phyloP scores from a whole-genome alignment of 1,140 invertebrate genomes.

The Cotesia typhae region DNA sequence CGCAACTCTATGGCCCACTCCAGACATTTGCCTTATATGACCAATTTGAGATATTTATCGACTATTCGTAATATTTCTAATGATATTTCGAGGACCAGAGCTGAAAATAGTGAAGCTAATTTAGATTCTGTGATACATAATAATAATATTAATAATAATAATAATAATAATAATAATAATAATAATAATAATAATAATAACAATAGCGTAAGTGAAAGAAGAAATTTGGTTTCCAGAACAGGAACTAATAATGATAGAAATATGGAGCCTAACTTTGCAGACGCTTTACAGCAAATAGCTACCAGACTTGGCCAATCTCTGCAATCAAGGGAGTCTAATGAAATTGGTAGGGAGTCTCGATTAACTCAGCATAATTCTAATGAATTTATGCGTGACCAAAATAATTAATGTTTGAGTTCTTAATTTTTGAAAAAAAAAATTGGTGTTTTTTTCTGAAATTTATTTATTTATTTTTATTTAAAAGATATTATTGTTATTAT shows the following conservation, averaged over 20 bases:
- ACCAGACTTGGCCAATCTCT: constrained; percentile 1
- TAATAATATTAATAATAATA: background rate
- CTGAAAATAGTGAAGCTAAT: constrained; percentile 7
- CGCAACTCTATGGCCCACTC: constrained; percentile 39
- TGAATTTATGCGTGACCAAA: no score
- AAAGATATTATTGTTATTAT: no score
- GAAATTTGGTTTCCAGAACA: background rate
- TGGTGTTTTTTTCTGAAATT: no score
- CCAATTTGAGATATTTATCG: constrained; percentile 39
- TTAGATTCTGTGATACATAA: constrained; percentile 23
- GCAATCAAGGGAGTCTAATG: background rate
- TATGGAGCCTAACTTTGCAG: constrained; percentile 18
- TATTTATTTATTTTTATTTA: no score
- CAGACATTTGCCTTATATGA: constrained; percentile 45
- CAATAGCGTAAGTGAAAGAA: background rate
- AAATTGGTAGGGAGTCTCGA: background rate
- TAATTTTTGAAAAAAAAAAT: no score
- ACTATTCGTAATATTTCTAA: constrained; percentile 10
- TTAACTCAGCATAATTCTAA: background rate
- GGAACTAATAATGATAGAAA: background rate
- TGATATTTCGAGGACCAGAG: constrained; percentile 11
- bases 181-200: constrained; percentile 1
- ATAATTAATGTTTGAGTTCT: no score
- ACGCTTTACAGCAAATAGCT: constrained; percentile 23
- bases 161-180: constrained; percentile 3